Base-by-base conservation (phyloP, 2,797 vertebrate species). In the Borostomias antarcticus region DNA sequence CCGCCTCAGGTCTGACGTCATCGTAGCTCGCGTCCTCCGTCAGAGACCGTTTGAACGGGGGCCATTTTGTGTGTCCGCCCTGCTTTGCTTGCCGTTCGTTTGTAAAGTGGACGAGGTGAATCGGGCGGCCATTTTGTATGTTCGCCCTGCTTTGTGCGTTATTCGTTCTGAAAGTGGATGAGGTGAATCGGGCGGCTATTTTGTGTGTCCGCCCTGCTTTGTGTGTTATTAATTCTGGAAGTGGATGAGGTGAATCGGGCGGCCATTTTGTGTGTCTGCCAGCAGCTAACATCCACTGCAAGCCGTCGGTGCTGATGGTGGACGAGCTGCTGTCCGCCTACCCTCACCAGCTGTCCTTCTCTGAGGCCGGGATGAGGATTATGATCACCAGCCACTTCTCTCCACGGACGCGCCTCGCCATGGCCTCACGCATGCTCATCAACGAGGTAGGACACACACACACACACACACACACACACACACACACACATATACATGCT, bases 331-430 rank as follows among this genome's bases (percentile, higher is more conserved):
- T 94, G 29, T 94, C 92, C 1, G 92, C 93, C 45, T 93, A 94
- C 79, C 93, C 93, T 51, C 93, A 94, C 77, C 93, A 93, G 85
- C 90, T 95, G 35, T 92, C 93, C 1, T 94, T 94, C 82, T 93
- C 93, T 0, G 93, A 94, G 82, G 94, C 94, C 58, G 92, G 94
- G 17, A 91, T 95, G 66, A 89, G 93, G 69, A 93, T 95, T 79
- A 95, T 95, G 94, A 94, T 95, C 82, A 94, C 94, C 45, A 93
- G 88, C 76, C 94, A 95, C 83, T 95, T 95, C 50, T 93, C 93
- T 28, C 94, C 94, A 43, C 92, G 91, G 77, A 95, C 94, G 63
- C 88, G 94, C 29, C 93, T 95, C 69, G 92, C 93, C 82, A 95
- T 95, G 94, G 94, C 94, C 74, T 94, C 94, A 58, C 93, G 94